Evolutionary conservation across 2,113 vertebrate species (phyloP).

Genomic region (Zootoca vivipara): DNA sequence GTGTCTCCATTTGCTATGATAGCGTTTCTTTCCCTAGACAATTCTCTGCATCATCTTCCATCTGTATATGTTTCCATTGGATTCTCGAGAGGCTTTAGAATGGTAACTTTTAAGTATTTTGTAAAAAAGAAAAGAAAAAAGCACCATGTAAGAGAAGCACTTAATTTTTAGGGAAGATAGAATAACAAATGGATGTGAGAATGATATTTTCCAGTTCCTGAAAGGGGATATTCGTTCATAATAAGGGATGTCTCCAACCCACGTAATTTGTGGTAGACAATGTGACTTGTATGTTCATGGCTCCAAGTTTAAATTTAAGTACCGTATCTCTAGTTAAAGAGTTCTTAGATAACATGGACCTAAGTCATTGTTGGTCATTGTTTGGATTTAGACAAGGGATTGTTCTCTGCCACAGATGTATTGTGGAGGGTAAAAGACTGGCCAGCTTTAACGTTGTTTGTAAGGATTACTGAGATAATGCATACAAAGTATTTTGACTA

Average conservation of each 20-base stretch:
- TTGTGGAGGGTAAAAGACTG: neutral
- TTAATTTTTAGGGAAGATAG: neutral
- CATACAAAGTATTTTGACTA: neutral
- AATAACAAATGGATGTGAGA: neutral
- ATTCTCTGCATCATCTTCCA: conserved; percentile 83
- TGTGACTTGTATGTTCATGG: neutral
- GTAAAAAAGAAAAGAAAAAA: neutral
- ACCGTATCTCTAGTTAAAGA: neutral
- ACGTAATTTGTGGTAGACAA: neutral
- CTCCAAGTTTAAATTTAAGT: neutral
- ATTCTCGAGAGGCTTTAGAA: conserved; percentile 93
- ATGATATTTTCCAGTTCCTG: neutral
- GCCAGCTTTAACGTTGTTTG: neutral
- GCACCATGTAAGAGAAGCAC: conserved; percentile 32
- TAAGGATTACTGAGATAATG: neutral
- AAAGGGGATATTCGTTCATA: neutral
- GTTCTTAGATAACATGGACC: neutral
- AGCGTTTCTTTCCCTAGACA: conserved; percentile 91
- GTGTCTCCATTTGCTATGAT: conserved; percentile 95
- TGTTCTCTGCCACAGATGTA: neutral
- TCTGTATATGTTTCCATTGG: conserved; percentile 88
- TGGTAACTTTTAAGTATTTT: conserved; percentile 79
- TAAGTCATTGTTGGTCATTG: neutral
- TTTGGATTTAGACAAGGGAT: neutral
- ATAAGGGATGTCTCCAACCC: neutral